phyloP scores from a whole-genome alignment of 2,888 invertebrate genomes.

The Hymenopus coronatus region DNA sequence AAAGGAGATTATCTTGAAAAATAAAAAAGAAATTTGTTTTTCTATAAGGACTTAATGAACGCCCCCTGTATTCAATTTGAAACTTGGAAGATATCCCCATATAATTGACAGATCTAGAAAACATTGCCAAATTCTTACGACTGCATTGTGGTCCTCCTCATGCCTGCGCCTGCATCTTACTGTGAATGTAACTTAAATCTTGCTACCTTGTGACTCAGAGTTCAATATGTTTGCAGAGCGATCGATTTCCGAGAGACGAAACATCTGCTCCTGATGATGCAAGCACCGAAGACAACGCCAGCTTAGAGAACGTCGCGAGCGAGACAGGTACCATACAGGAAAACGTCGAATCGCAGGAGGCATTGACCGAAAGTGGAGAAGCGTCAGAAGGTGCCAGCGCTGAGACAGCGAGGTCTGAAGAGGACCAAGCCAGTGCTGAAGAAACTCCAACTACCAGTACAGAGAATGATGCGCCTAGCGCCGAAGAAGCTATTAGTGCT shows the following conservation, averaged over 20 bases:
- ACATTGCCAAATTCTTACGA: too few species aligned
- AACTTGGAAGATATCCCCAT: too few species aligned
- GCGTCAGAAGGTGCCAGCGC: neutral
- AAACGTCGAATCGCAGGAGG: neutral
- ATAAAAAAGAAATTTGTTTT: too few species aligned
- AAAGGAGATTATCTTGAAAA: too few species aligned
- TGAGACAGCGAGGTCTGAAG: neutral
- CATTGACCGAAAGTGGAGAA: neutral
- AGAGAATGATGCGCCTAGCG: conserved; percentile 24
- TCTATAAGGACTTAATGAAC: too few species aligned
- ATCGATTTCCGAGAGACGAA: neutral
- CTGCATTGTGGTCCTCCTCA: too few species aligned
- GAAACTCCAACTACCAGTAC: neutral
- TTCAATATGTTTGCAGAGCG: neutral
- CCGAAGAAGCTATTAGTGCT: conserved; percentile 30
- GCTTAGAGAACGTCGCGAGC: neutral
- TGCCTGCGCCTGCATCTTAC: too few species aligned
- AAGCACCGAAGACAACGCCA: neutral
- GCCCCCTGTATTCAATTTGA: too few species aligned
- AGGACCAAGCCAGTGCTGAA: neutral
- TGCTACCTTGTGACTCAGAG: too few species aligned
- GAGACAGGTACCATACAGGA: neutral
- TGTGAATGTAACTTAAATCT: too few species aligned
- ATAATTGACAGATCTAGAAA: too few species aligned
- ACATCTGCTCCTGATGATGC: neutral